Evolutionary conservation across 2,888 invertebrate species (phyloP).

Genomic region (Diaprepes abbreviatus): DNA sequence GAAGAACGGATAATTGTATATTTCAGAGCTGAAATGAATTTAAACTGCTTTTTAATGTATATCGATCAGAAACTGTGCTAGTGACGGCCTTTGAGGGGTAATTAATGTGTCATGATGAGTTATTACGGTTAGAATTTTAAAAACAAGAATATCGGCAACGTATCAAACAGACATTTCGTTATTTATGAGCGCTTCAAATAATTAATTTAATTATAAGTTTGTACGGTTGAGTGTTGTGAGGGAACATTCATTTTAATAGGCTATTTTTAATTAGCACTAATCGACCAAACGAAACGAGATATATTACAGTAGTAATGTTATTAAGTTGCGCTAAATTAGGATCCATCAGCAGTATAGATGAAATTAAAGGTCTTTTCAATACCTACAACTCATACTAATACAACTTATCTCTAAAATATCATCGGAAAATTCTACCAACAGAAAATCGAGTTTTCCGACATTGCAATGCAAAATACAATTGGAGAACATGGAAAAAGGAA

Average conservation of each 20-base stretch:
- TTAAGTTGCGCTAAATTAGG: too few relatives aligned
- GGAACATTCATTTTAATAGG: too few relatives aligned
- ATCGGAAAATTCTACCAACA: too few relatives aligned
- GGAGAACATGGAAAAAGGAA: too few relatives aligned
- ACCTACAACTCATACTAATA: too few relatives aligned
- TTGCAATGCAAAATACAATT: too few relatives aligned
- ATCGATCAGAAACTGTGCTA: slow-evolving; percentile 26
- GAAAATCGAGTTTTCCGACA: too few relatives aligned
- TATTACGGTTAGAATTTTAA: slow-evolving; percentile 26
- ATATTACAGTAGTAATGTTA: too few relatives aligned
- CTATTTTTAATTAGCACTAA: too few relatives aligned
- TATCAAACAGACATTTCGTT: slow-evolving; percentile 2
- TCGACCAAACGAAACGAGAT: neutral
- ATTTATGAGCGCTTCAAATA: slow-evolving; percentile 1
- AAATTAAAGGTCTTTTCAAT: too few relatives aligned
- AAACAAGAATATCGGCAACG: slow-evolving; percentile 13
- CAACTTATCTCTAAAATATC: too few relatives aligned
- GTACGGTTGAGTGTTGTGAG: neutral
- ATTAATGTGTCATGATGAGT: slow-evolving; percentile 39
- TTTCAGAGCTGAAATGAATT: slow-evolving; percentile 23
- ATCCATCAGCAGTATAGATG: too few relatives aligned
- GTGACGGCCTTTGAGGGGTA: slow-evolving; percentile 26
- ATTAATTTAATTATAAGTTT: neutral
- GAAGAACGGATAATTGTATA: slow-evolving; percentile 16
- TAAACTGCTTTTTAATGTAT: slow-evolving; percentile 32